Base-by-base conservation (phyloP, 2,888 invertebrate genomes). In the Thera obeliscata region DNA sequence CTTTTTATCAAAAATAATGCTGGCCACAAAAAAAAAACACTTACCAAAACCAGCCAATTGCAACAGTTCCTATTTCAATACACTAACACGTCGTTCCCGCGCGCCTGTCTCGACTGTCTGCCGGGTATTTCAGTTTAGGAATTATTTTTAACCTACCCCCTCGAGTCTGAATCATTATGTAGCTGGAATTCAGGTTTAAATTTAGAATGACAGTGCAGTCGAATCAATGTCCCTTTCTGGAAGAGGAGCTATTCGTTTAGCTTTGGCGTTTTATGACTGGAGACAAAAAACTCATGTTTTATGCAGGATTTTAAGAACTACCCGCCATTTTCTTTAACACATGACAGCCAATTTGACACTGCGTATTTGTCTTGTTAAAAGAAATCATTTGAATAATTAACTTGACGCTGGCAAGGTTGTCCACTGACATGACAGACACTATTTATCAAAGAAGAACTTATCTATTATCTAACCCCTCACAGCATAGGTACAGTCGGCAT, bases 111-210 rank as follows among this genome's bases (percentile, higher is more conserved):
- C 81, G 79, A 86, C 88, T 87, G 85, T 81, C 75, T 73, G 74
- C 71, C 73, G 72, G 72, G 74, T 74, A 78, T 74, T 84, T 82
- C 68, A 78, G 76, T 74, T 78, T 72, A 72, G 74, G 72, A 77
- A 78, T 75, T 91, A 91, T 91, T 91, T 91, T 85, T 90, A 90
- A 84, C 86, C 60, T 83, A 89, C 86, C 91, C 88, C 88, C 90
- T 87, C 81, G 86, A 80, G 84, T 71, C 78, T 84, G 86, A 84
- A 64, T 85, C 85, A 84, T 73, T 74, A 67, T 67, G 65, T 60
- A 61, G 72, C 69, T 61, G 71, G 71, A 69, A 71, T 66, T 57
- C 61, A 56, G 33, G 64, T 70, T 72, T 74, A 76, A 73, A 74
- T 72, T 69, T 76, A 74, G 74, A 76, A 70, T 52, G 69, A 69